A percentile compares a stretch with the other conserved stretches of the same genome.
Conservation (phyloP, 2,888 invertebrate genomes). For the Diplazon laetatorius region DNA sequence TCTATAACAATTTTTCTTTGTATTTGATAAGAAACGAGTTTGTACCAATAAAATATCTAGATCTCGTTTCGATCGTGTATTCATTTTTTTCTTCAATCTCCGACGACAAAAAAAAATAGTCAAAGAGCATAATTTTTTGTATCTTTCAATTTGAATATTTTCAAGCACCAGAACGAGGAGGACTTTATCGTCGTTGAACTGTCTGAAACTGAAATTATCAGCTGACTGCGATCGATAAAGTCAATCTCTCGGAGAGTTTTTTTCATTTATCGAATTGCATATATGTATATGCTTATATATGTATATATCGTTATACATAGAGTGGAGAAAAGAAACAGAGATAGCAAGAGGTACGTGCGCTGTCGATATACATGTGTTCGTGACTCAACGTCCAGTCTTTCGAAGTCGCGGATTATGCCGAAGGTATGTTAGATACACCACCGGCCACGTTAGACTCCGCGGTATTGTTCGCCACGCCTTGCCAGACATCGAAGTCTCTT, state of each 20-base stretch:
- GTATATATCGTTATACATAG: neutral
- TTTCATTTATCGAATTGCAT: too few relatives aligned
- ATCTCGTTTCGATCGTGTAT: neutral
- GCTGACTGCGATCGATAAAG: neutral
- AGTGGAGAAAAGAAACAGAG: slow-evolving; percentile 16
- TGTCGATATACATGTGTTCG: slow-evolving; percentile 33
- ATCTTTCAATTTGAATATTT: too few relatives aligned
- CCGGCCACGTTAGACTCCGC: neutral
- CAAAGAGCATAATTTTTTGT: too few relatives aligned
- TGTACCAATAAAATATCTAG: too few relatives aligned
- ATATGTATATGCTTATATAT: too few relatives aligned
- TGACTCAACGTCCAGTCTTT: slow-evolving; percentile 56
- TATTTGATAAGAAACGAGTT: too few relatives aligned
- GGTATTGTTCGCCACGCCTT: slow-evolving; percentile 68
- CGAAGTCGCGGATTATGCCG: slow-evolving; percentile 44
- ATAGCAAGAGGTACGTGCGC: neutral
- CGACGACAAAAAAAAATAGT: neutral
- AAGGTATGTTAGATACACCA: slow-evolving; percentile 49
- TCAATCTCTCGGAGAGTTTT: slow-evolving; percentile 22
- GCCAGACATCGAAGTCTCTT: slow-evolving; percentile 69
- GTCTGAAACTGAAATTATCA: neutral
- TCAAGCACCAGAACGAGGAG: too few relatives aligned
- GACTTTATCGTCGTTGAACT: neutral
- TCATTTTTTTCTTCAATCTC: neutral
- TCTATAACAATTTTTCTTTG: too few relatives aligned